Conservation (phyloP, 2,113 vertebrate genomes). For the Silurus meridionalis region DNA sequence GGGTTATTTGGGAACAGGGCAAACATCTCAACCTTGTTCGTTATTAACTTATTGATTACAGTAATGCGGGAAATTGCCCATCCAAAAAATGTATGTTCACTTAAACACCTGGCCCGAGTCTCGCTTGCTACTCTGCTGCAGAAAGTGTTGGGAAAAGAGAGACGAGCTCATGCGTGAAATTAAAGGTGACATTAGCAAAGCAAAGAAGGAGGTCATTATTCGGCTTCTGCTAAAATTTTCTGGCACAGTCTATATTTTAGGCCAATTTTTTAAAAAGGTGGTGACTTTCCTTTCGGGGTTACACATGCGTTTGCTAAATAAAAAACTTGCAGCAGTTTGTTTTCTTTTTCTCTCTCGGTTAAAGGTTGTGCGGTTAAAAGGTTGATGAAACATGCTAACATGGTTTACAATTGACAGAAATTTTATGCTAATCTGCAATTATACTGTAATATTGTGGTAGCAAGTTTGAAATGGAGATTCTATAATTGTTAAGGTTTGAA, state of each 20-base stretch:
- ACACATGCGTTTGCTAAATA: not conserved
- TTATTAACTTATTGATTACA: constrained; percentile 95
- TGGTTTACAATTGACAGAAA: not conserved
- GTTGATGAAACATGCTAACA: not conserved
- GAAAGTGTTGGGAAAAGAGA: constrained; percentile 69
- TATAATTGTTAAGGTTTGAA: not conserved
- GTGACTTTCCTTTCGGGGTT: not conserved
- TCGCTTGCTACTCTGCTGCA: constrained; percentile 73
- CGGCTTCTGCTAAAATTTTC: constrained; percentile 22
- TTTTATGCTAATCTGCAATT: not conserved
- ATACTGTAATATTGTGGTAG: not conserved
- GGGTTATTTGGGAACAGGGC: constrained; percentile 84
- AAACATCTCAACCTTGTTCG: constrained; percentile 81
- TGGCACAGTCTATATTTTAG: constrained; percentile 12
- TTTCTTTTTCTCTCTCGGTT: not conserved
- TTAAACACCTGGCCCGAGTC: constrained; percentile 84
- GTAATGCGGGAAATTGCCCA: constrained; percentile 90
- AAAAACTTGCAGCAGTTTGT: not conserved
- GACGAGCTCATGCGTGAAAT: constrained; percentile 50
- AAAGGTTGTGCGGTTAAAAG: not conserved
- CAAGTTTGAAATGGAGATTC: not conserved
- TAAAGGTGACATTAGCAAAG: constrained; percentile 56
- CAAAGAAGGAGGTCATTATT: constrained; percentile 36
- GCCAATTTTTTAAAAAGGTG: not conserved
- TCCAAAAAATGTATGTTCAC: constrained; percentile 77